phyloP scores from a whole-genome alignment of 2,797 vertebrate species.

The Dromococcyx pavoninus region DNA sequence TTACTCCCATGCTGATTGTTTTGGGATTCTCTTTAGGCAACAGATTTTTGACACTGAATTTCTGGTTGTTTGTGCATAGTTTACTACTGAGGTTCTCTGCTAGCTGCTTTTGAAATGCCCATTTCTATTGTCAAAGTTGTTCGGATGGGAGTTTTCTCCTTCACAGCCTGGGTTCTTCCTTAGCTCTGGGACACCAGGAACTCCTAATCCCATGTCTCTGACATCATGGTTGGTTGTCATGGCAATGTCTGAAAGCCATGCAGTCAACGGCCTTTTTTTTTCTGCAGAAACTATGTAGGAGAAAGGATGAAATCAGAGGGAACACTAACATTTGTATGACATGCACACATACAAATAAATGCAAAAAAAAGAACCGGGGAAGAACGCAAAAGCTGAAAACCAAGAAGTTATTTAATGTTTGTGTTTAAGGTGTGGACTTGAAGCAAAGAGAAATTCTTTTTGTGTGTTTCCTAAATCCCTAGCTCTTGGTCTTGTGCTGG shows the following conservation, averaged over 20 bases:
- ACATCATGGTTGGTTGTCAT: not conserved
- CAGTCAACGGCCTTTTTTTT: not conserved
- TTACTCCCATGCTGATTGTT: not conserved
- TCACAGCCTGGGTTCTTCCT: conserved; percentile 6
- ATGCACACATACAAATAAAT: not conserved
- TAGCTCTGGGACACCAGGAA: not conserved
- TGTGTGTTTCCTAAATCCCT: not conserved
- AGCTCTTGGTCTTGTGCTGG: not conserved
- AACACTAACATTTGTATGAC: not conserved
- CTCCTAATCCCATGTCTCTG: conserved; percentile 15
- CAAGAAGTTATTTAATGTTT: not conserved
- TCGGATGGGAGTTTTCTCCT: conserved; percentile 5
- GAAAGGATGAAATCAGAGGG: not conserved
- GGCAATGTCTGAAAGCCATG: not conserved
- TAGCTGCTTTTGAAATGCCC: not conserved
- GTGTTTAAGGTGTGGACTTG: not conserved
- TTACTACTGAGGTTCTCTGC: not conserved
- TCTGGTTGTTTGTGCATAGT: not conserved
- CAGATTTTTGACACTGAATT: not conserved
- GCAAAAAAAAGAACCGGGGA: not conserved
- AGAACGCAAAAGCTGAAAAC: not conserved
- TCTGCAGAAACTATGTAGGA: not conserved
- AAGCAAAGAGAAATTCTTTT: not conserved
- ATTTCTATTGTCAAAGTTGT: not conserved
- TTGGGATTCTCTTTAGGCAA: not conserved